Evolutionary conservation across 2,113 vertebrate species (phyloP), one percentile per base, ranked within the genome.

Genomic region (Pachycephala philippinensis): DNA sequence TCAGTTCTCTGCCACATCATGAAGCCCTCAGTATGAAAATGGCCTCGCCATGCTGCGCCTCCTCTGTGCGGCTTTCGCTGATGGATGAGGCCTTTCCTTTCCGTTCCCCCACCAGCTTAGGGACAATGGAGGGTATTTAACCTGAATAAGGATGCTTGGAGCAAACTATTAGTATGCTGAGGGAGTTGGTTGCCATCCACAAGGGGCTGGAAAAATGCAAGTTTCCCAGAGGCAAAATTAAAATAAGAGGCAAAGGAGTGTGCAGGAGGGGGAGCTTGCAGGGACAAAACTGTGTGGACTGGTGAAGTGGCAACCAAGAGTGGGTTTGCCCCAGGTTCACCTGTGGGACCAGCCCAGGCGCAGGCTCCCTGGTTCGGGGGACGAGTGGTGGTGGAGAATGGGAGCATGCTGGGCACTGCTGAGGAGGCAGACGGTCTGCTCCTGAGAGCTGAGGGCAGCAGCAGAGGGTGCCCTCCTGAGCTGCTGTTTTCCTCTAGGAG

Each of bases 81-180:
- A 53, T 1, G 1, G 35, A 75, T 26, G 69, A 88, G 87, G 71
- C 59, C 54, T 65, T 86, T 89, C 59, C 54, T 65, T 86, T 89
- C 4, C 0, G 1, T 80, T 69, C 66, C 84, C 50, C 47, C 44
- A 75, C 33, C 50, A 79, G 56, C 74, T 87, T 52, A 82, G 78
- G 70, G 65, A 97, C 92, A 95, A 94, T 82, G 65, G 56, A 89
- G 87, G 57, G 87, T 64, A 84, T 91, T 92, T 94, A 92, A 92
- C 59, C 76, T 74, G 77, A 95, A 91, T 91, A 94, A 94, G 0
- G 33, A 81, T 59, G 81, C 87, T 91, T 63, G 57, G 47, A 87
- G 81, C 68, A 75, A 91, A 89, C 81, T 59, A 87, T 82, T 93
- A 96, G 90, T 91, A 89, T 87, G 90, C 93, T 87, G 69, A 91